These are phyloP conservation scores for Syrista parreyssii DNA, from an alignment of 2,888 invertebrate species.

Conservation along the genomic window DNA sequence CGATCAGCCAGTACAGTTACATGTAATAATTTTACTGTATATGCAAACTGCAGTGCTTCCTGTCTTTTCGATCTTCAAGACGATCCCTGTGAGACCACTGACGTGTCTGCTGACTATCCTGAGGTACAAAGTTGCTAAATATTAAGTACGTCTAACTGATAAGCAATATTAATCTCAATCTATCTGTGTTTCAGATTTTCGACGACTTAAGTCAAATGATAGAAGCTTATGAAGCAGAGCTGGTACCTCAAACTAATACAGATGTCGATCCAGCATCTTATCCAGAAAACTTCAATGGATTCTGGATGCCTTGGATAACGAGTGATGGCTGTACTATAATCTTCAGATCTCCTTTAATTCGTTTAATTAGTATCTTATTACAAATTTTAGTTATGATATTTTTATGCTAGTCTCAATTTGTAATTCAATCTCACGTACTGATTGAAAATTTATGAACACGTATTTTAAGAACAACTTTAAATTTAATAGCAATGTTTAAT, in stretches of 20 bases:
- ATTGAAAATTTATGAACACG: too few species aligned
- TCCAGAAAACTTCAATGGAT: conserved; percentile 44
- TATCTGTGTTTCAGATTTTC: conserved; percentile 38
- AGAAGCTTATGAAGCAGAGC: conserved; percentile 32
- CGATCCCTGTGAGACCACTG: conserved; percentile 58
- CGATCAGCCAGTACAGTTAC: conserved; percentile 34
- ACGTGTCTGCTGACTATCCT: conserved; percentile 46
- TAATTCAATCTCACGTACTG: neutral
- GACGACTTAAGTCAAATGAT: conserved; percentile 35
- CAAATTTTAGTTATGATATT: neutral
- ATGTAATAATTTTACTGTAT: conserved; percentile 30
- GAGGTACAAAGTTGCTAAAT: conserved; percentile 31
- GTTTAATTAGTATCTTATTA: neutral
- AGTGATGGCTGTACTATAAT: neutral
- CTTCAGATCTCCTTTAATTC: neutral
- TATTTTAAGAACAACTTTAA: too few species aligned
- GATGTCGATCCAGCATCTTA: conserved; percentile 37
- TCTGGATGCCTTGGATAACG: conserved; percentile 56
- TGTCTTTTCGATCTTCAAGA: conserved; percentile 52
- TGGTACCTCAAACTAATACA: conserved; percentile 36
- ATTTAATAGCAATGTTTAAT: too few species aligned
- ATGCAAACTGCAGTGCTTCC: conserved; percentile 35
- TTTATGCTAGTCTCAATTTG: neutral
- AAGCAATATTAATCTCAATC: neutral
- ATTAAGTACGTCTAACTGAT: neutral